Evolutionary conservation across 2,113 vertebrate species (phyloP).

Genomic region (Cyphomyrus discorhynchus): DNA sequence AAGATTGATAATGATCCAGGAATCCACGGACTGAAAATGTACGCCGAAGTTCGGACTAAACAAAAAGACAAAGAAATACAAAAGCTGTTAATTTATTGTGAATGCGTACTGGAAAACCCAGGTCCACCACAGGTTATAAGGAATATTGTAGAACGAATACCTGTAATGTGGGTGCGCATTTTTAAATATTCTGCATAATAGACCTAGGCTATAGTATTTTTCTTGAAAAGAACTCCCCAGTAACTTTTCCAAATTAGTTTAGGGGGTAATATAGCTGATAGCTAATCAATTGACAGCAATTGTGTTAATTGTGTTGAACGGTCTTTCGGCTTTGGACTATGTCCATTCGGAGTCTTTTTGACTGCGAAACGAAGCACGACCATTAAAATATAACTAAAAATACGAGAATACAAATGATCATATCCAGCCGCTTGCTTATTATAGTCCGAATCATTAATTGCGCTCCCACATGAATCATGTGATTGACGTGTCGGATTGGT

Average conservation of each 20-base stretch:
- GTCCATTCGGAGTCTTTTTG: background rate
- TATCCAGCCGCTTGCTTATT: background rate
- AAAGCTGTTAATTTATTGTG: background rate
- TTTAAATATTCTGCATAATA: background rate
- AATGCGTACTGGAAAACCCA: background rate
- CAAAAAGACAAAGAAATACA: background rate
- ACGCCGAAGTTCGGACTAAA: background rate
- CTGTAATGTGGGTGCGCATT: background rate
- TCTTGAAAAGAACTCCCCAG: background rate
- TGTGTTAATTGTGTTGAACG: background rate
- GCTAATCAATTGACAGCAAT: background rate
- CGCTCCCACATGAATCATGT: background rate
- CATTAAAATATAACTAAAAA: background rate
- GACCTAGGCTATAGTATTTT: background rate
- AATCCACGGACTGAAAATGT: background rate
- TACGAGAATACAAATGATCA: background rate
- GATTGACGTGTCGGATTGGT: background rate
- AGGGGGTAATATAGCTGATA: background rate
- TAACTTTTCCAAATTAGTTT: background rate
- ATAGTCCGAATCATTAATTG: background rate
- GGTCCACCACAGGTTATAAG: background rate
- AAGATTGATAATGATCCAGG: background rate
- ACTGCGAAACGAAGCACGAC: background rate
- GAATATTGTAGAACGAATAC: background rate
- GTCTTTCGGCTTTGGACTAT: background rate